Conservation (phyloP, 2,888 invertebrate genomes). For the Plutella xylostella region DNA sequence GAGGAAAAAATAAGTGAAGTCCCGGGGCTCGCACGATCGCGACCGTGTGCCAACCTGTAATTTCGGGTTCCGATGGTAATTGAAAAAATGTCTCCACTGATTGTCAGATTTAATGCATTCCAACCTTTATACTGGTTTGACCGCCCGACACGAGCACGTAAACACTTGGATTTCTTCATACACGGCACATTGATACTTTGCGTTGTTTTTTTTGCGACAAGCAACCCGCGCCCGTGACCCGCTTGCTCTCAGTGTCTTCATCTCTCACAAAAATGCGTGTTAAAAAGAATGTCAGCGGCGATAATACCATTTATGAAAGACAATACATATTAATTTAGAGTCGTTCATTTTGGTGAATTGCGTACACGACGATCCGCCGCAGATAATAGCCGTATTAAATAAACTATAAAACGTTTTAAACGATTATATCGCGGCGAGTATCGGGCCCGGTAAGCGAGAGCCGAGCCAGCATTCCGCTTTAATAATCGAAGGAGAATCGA, state of each 20-base stretch:
- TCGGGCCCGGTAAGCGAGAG: conserved; percentile 49
- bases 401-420: conserved; percentile 34
- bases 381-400: conserved; percentile 33
- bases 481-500: conserved; percentile 48
- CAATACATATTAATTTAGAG: conserved; percentile 6
- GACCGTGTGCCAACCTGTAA: conserved; percentile 27
- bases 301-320: background rate
- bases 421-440: conserved; percentile 28
- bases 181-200: no score
- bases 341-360: conserved; percentile 18
- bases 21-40: conserved; percentile 20
- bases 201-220: no score
- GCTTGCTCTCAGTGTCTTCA: conserved; percentile 1
- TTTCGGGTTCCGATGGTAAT: conserved; percentile 34
- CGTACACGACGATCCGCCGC: conserved; percentile 19
- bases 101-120: conserved; percentile 21
- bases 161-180: no score
- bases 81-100: conserved; percentile 22
- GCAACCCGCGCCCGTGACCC: no score
- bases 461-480: conserved; percentile 54
- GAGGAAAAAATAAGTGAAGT: conserved; percentile 16
- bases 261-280: background rate
- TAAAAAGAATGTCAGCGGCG: background rate
- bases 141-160: background rate
- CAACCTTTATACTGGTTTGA: conserved; percentile 2